Conservation (phyloP, 2,888 invertebrate species). For the Diarsia mendica region DNA sequence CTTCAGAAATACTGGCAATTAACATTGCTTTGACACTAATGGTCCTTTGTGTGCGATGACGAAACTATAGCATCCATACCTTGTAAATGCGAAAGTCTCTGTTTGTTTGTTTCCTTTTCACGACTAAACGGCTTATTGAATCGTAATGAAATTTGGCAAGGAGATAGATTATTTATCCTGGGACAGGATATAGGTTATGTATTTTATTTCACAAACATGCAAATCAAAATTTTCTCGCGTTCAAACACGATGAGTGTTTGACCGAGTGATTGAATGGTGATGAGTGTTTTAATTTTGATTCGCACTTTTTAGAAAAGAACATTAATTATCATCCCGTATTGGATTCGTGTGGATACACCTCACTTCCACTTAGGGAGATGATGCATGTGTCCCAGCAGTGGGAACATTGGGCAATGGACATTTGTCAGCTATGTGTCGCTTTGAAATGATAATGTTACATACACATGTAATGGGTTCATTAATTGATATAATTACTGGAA, state of each 20-base stretch:
- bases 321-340: background rate
- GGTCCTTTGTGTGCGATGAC: background rate
- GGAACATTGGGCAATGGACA: background rate
- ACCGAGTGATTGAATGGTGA: too few relatives aligned
- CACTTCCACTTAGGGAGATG: background rate
- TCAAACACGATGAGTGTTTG: too few relatives aligned
- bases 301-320: background rate
- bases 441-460: background rate
- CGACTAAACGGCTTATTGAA: too few relatives aligned
- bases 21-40: constrained; percentile 1
- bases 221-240: too few relatives aligned
- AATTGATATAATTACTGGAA: background rate
- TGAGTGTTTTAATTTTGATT: too few relatives aligned
- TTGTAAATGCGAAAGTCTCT: too few relatives aligned
- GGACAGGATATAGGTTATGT: too few relatives aligned
- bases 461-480: background rate
- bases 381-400: background rate
- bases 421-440: background rate
- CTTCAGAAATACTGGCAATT: constrained; percentile 14
- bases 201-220: too few relatives aligned
- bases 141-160: too few relatives aligned
- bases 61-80: too few relatives aligned
- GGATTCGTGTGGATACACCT: background rate
- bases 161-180: too few relatives aligned
- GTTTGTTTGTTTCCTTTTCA: too few relatives aligned